phyloP scores from a whole-genome alignment of 2,113 vertebrate genomes.

The Vulpes ferrilata region DNA sequence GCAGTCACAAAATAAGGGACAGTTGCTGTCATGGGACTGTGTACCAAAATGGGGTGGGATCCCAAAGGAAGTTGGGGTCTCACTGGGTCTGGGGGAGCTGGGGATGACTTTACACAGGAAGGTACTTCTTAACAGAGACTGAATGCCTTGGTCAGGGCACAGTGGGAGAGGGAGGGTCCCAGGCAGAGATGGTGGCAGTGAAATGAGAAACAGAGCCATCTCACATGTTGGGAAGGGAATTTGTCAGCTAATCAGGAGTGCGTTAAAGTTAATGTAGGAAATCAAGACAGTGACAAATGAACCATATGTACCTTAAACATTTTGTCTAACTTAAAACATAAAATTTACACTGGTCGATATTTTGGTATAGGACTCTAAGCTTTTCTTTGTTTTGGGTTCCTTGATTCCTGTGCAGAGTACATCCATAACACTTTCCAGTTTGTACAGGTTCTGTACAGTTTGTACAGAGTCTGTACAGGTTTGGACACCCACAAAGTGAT shows the following conservation, averaged over 20 bases:
- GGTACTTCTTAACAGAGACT: neutral
- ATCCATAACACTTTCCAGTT: neutral
- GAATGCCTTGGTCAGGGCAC: neutral
- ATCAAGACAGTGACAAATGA: neutral
- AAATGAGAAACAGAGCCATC: neutral
- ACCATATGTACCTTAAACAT: neutral
- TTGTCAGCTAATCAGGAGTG: neutral
- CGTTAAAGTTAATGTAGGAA: neutral
- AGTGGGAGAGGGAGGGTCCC: neutral
- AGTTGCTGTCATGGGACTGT: neutral
- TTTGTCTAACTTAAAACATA: neutral
- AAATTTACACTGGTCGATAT: neutral
- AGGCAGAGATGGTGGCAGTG: neutral
- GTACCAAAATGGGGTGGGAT: neutral
- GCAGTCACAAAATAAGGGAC: neutral
- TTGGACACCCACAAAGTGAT: neutral
- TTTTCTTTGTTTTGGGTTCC: constrained; percentile 18
- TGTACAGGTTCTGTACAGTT: neutral
- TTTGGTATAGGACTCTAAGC: neutral
- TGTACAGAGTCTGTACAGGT: neutral
- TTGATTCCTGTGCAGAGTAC: neutral
- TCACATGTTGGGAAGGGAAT: neutral
- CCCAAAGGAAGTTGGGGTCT: neutral
- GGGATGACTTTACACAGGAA: neutral
- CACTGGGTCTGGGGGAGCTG: neutral